A percentile compares a stretch with the other conserved stretches of the same genome.
These are phyloP conservation scores for Pristionchus fissidentatus DNA, from an alignment of 2,888 invertebrate species.

Conservation along the genomic window DNA sequence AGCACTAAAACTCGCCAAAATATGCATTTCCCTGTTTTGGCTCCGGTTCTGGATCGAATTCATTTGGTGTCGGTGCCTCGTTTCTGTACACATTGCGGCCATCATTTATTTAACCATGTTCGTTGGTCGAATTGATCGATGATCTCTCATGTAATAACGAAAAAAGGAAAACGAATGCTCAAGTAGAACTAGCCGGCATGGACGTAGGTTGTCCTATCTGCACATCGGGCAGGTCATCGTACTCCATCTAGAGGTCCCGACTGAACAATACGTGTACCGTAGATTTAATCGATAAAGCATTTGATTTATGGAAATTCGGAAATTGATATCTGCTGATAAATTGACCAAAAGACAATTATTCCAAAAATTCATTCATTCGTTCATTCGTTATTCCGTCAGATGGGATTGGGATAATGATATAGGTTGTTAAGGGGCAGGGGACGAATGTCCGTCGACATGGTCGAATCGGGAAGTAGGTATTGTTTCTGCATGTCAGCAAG, in stretches of 20 bases:
- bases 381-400: too few relatives aligned
- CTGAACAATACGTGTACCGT: conserved; percentile 41
- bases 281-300: conserved; percentile 16
- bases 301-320: background rate
- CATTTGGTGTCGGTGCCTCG: background rate
- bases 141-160: background rate
- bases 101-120: background rate
- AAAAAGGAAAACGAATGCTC: conserved; percentile 23
- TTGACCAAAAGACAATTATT: too few relatives aligned
- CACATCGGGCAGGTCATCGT: background rate
- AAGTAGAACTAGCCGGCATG: conserved; percentile 15
- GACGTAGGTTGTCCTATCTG: too few relatives aligned
- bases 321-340: too few relatives aligned
- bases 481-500: too few relatives aligned
- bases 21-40: background rate
- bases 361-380: too few relatives aligned
- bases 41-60: background rate
- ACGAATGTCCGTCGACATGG: too few relatives aligned
- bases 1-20: conserved; percentile 32
- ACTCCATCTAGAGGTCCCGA: background rate
- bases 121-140: background rate
- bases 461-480: too few relatives aligned
- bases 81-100: conserved; percentile 42
- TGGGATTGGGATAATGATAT: too few relatives aligned
- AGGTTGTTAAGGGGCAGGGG: too few relatives aligned